These are phyloP conservation scores for Neolamprologus brichardi DNA, from an alignment of 2,113 vertebrate genomes.

Conservation along the genomic window DNA sequence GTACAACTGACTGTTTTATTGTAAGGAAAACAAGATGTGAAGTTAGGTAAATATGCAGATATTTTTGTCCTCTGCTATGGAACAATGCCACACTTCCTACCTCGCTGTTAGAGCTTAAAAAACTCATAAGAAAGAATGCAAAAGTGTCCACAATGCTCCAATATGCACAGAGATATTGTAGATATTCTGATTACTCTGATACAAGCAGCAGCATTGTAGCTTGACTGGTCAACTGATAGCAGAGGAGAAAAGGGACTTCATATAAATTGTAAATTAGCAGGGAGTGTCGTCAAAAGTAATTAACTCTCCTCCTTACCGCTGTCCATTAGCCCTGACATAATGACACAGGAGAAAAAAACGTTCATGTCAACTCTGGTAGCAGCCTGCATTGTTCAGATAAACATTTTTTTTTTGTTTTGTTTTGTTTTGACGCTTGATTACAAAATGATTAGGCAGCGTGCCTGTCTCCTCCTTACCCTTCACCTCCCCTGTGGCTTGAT, in stretches of 20 bases:
- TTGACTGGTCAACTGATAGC: slow-evolving; percentile 78
- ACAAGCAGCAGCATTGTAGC: slow-evolving; percentile 62
- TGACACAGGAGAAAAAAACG: slow-evolving; percentile 81
- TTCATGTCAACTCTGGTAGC: slow-evolving; percentile 88
- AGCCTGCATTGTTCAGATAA: slow-evolving; percentile 90
- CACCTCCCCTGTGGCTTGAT: slow-evolving; percentile 60
- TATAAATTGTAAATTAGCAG: slow-evolving; percentile 92
- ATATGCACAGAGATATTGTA: slow-evolving; percentile 71
- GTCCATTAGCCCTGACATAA: slow-evolving; percentile 91
- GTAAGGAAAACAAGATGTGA: background rate
- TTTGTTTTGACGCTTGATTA: slow-evolving; percentile 84
- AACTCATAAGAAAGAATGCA: slow-evolving; percentile 30
- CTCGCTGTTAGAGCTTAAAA: background rate
- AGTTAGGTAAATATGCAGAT: background rate
- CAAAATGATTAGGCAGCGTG: slow-evolving; percentile 80
- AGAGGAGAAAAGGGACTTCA: slow-evolving; percentile 80
- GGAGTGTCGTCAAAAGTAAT: slow-evolving; percentile 95
- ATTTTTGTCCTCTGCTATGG: background rate
- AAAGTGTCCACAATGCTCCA: slow-evolving; percentile 66
- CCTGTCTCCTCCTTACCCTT: slow-evolving; percentile 68
- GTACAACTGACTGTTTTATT: background rate
- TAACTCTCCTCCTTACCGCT: slow-evolving; percentile 82
- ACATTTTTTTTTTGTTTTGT: slow-evolving; percentile 75
- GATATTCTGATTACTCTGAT: slow-evolving; percentile 67
- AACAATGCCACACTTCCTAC: background rate